Conservation (phyloP, 2,888 invertebrate genomes). For the Yponomeuta sedellus region DNA sequence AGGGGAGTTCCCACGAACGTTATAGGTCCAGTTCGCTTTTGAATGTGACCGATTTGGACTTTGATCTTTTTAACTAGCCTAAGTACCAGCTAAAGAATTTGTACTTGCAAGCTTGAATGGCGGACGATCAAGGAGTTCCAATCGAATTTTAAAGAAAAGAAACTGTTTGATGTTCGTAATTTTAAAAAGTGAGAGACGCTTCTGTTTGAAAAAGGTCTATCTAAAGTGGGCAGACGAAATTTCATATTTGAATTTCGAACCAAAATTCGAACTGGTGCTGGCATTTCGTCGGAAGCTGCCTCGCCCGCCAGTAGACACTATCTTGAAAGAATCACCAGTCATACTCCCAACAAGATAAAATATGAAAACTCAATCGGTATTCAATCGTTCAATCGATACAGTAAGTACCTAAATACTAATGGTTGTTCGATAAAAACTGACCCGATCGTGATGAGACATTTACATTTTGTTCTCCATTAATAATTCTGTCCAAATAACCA, state of each 20-base stretch:
- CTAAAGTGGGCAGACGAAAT: background rate
- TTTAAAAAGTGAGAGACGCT: too few species aligned
- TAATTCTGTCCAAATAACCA: constrained; percentile 67
- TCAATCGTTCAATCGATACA: constrained; percentile 56
- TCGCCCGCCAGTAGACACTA: constrained; percentile 33
- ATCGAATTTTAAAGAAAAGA: too few species aligned
- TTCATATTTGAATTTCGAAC: background rate
- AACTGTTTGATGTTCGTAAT: too few species aligned
- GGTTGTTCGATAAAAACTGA: constrained; percentile 64
- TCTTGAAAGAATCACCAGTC: constrained; percentile 39
- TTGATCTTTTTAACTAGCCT: background rate
- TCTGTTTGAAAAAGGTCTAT: too few species aligned
- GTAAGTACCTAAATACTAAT: constrained; percentile 39
- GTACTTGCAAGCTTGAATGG: too few species aligned
- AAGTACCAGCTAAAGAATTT: too few species aligned
- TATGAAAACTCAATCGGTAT: constrained; percentile 45
- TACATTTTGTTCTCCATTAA: constrained; percentile 55
- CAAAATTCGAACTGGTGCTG: background rate
- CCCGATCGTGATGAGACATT: constrained; percentile 69
- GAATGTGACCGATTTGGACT: constrained; percentile 19
- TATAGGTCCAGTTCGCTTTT: constrained; percentile 20
- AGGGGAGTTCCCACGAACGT: constrained; percentile 57
- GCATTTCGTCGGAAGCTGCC: constrained; percentile 30
- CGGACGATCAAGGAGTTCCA: too few species aligned
- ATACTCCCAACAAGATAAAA: constrained; percentile 37